Conservation (phyloP, 2,797 vertebrate genomes). For the Poliocrania exsul region DNA sequence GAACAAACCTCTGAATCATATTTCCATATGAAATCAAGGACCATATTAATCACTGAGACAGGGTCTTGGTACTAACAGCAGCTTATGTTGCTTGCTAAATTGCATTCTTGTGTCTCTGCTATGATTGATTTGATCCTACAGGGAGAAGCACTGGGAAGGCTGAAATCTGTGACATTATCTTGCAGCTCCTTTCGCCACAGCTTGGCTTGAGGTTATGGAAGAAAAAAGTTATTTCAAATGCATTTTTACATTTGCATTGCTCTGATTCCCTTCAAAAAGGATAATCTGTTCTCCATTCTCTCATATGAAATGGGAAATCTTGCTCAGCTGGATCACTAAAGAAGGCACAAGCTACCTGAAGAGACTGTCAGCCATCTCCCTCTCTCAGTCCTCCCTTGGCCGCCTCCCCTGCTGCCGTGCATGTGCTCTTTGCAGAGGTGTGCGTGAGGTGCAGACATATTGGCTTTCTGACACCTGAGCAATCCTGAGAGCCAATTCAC, state of each 20-base stretch:
- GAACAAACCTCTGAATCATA: background rate
- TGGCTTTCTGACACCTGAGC: background rate
- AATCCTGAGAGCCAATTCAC: background rate
- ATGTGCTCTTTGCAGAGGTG: background rate
- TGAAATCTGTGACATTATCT: background rate
- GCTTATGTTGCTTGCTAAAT: background rate
- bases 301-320: background rate
- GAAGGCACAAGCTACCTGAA: background rate
- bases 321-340: background rate
- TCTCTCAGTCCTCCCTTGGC: background rate
- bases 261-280: background rate
- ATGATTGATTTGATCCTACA: background rate
- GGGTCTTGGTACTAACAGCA: background rate
- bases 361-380: background rate
- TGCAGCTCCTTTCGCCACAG: background rate
- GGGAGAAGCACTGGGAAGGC: background rate
- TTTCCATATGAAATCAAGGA: background rate
- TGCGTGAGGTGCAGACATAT: background rate
- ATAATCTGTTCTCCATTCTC: background rate
- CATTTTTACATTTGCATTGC: background rate
- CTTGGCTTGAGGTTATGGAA: background rate
- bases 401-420: fast-evolving
- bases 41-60: background rate
- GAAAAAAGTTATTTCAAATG: background rate
- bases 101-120: background rate